Conservation (phyloP, 2,888 invertebrate species). For the Plagodis pulveraria region DNA sequence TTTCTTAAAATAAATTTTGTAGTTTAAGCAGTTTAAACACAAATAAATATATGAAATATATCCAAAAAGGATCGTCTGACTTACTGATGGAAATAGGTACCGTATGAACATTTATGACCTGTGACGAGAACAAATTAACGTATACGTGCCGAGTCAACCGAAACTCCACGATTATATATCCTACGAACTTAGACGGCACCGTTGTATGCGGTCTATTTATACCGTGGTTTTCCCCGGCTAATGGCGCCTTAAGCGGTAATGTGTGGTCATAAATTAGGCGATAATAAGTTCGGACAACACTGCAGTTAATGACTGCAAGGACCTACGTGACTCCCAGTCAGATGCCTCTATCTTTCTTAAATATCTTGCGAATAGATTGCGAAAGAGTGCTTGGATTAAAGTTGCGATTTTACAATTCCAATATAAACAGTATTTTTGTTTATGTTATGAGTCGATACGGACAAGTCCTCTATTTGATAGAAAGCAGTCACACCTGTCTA, state of each 20-base stretch:
- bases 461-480: too few relatives aligned
- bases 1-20: too few relatives aligned
- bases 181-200: conserved; percentile 63
- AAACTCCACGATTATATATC: conserved; percentile 60
- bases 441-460: too few relatives aligned
- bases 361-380: conserved; percentile 22
- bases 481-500: too few relatives aligned
- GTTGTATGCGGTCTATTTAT: conserved; percentile 65
- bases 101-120: conserved; percentile 68
- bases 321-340: conserved; percentile 35
- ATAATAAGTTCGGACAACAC: conserved; percentile 82
- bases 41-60: too few relatives aligned
- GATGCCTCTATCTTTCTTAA: conserved; percentile 47
- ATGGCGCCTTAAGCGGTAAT: conserved; percentile 81
- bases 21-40: too few relatives aligned
- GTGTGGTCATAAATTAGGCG: conserved; percentile 82
- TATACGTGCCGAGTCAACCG: conserved; percentile 57
- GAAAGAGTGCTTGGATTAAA: too few relatives aligned
- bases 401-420: too few relatives aligned
- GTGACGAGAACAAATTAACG: conserved; percentile 72
- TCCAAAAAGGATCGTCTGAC: too few relatives aligned
- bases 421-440: too few relatives aligned
- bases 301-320: conserved; percentile 61
- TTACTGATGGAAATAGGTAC: too few relatives aligned
- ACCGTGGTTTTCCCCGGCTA: conserved; percentile 64